Base-by-base conservation (phyloP, 2,797 vertebrate species). In the Sebastes oblongus region DNA sequence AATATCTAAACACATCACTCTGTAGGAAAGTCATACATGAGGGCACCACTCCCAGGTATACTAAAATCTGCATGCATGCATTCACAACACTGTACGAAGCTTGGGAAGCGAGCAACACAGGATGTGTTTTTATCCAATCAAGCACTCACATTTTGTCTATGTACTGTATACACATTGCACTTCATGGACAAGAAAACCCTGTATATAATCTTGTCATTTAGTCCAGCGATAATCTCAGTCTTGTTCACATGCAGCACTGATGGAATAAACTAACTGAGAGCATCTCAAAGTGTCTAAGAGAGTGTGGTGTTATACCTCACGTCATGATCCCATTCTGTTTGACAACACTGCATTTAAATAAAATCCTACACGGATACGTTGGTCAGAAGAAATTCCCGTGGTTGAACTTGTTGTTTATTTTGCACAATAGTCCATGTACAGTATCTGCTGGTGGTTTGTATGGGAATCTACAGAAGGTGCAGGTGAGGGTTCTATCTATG, bases 321-420 rank as follows among this genome's bases (percentile, higher is more conserved):
- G 2, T 73, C 70, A 66, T 88, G 84, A 84, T 90, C 88, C 78
- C 27, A 46, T 52, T 7, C 81, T 58, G 59, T 84, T 75, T 84
- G 61, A 85, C 78, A 87, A 61, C 75, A 32, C 36, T 9, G 61
- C 62, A 27, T 84, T 25, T 25, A 25, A 25, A 25, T 25, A 25
- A 25, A 25, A 25, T 25, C 25, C 25, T 25, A 25, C 25, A 25
- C 25, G 25, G 25, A 25, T 25, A 25, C 25, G 1, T 25, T 25
- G 25, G 25, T 25, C 3, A 25, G 25, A 25, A 25, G 25, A 25
- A 25, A 25, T 25, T 25, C 25, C 25, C 3, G 25, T 25, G 25
- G 25, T 25, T 25, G 25, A 25, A 25, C 76, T 69, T 14, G 58
- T 24, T 67, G 80, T 59, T 42, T 42, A 13, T 39, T 39, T 32